Conservation (phyloP, 2,113 vertebrate genomes). For the Stigmatopora argus region DNA sequence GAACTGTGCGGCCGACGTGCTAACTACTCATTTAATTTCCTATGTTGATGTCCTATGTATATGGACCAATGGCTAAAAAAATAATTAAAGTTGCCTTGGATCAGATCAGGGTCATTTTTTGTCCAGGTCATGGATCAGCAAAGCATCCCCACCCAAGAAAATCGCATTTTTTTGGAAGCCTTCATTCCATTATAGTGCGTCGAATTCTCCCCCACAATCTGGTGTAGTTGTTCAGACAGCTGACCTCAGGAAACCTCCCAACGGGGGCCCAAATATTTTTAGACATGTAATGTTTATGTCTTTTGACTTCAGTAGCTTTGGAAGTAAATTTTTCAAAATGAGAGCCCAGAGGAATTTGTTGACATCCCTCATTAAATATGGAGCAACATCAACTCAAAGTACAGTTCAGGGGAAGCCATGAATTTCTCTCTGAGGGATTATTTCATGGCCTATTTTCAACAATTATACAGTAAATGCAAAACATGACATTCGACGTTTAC, state of each 20-base stretch:
- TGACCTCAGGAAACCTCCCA: not conserved
- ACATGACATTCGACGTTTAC: constrained; percentile 6
- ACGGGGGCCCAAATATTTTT: constrained; percentile 9
- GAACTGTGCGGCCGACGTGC: too few relatives aligned
- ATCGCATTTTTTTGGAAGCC: not conserved
- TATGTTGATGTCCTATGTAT: too few relatives aligned
- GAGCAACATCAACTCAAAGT: constrained; percentile 9
- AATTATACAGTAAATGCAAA: constrained; percentile 4
- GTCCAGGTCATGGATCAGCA: too few relatives aligned
- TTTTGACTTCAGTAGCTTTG: constrained; percentile 12
- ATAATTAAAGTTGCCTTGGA: too few relatives aligned
- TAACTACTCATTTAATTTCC: too few relatives aligned
- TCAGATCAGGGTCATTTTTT: too few relatives aligned
- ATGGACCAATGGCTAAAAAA: too few relatives aligned
- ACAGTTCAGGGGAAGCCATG: constrained; percentile 10
- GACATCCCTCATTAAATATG: constrained; percentile 15
- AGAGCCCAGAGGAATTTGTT: constrained; percentile 9
- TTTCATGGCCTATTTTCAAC: constrained; percentile 16
- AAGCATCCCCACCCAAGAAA: not conserved
- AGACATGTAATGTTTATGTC: not conserved
- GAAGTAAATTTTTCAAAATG: constrained; percentile 7
- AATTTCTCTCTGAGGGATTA: constrained; percentile 10
- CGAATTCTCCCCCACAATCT: not conserved
- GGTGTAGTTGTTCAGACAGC: not conserved
- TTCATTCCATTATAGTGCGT: not conserved